Conservation (phyloP, 2,113 vertebrate species). For the Chitala chitala region DNA sequence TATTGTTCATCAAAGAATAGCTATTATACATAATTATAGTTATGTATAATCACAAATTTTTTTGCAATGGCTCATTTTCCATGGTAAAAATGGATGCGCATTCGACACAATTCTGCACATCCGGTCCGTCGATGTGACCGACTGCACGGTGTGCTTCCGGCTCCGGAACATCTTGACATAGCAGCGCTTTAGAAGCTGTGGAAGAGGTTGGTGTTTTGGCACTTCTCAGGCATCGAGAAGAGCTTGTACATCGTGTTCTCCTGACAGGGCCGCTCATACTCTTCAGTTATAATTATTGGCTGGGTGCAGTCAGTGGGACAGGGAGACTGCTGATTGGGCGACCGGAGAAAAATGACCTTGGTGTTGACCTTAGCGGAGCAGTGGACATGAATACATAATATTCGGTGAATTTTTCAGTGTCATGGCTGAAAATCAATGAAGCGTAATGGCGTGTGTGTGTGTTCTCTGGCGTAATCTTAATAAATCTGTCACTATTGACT, state of each 20-base stretch:
- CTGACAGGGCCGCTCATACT: constrained; percentile 45
- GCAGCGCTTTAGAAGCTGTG: too few relatives aligned
- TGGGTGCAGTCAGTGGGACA: background rate
- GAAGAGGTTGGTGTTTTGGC: too few relatives aligned
- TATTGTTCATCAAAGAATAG: too few relatives aligned
- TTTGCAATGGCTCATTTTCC: too few relatives aligned
- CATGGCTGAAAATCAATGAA: background rate
- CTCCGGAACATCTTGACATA: too few relatives aligned
- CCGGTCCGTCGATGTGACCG: too few relatives aligned
- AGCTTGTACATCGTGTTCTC: constrained; percentile 37
- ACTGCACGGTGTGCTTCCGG: too few relatives aligned
- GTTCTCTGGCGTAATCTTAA: background rate
- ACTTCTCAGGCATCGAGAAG: constrained; percentile 40
- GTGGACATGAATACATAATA: background rate
- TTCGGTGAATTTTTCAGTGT: background rate
- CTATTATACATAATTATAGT: too few relatives aligned
- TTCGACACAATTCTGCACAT: too few relatives aligned
- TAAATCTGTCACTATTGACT: constrained; percentile 23
- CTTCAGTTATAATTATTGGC: constrained; percentile 42
- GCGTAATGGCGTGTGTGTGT: background rate
- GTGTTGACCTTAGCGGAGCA: background rate
- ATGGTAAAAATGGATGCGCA: too few relatives aligned
- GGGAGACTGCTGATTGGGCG: background rate
- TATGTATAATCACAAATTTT: too few relatives aligned
- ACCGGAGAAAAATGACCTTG: background rate